Base-by-base conservation (phyloP, 2,113 vertebrate species). In the Triplophysa rosa region DNA sequence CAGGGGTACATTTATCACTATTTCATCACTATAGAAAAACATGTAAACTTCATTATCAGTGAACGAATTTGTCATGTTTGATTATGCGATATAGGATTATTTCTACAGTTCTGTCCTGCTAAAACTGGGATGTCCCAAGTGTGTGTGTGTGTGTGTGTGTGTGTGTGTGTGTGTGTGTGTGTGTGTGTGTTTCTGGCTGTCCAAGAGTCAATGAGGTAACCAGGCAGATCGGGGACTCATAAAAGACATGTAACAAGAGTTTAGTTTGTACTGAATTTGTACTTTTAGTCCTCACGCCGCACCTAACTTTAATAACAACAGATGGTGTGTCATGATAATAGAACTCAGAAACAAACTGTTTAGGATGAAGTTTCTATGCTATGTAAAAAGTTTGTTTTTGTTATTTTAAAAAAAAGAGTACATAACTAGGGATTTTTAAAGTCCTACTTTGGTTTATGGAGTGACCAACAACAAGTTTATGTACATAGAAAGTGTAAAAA, bases 201-300 rank as follows among this genome's bases (percentile, higher is more conserved):
- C 9, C 24, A 23, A 65, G 65, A 65, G 54, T 21, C 61, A 73
- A 84, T 87, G 80, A 85, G 80, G 71, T 84, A 83, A 80, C 62
- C 78, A 86, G 80, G 1, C 24, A 66, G 49, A 67, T 19, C 42
- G 19, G 61, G 33, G 29, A 61, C 17, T 19, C 49, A 61, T 73
- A 73, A 73, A 74, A 29, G 16, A 62, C 29, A 59, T 17, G 33
- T 58, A 52, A 52, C 13, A 52, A 16, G 49, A 2, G 49, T 52
- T 52, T 6, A 16, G 10, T 11, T 45, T 2, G 1, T 0, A 11
- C 1, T 1, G 8, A 2, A 42, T 42, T 11, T 42, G 42, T 10
- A 11, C 4, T 10, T 42, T 7, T 7, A 37, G 33, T 37, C 33
- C 42, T 45, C 42, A 45, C 33, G 0, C 16, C 16, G 5, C 33